Percentiles rank a stretch among this genome's conserved stretches.
These are phyloP conservation scores for Aphodius sticticus DNA, from an alignment of 2,888 invertebrate genomes.

Conservation along the genomic window DNA sequence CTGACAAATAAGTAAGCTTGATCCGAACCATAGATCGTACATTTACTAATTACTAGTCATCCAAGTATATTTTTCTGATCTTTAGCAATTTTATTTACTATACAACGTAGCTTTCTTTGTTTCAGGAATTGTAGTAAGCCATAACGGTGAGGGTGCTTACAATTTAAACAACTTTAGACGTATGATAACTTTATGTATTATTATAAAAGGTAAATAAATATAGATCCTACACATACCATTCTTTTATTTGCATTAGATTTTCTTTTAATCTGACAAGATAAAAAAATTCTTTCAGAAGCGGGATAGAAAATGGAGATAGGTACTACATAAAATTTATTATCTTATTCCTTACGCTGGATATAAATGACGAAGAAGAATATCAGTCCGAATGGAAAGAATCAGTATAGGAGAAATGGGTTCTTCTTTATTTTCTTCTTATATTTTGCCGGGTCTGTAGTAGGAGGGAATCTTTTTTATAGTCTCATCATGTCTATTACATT, in stretches of 20 bases:
- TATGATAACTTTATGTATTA: too few species aligned
- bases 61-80: background rate
- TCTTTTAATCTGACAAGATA: too few species aligned
- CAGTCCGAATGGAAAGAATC: background rate
- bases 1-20: too few species aligned
- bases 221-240: too few species aligned
- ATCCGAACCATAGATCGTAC: too few species aligned
- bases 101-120: slow-evolving; percentile 12
- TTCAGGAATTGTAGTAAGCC: background rate
- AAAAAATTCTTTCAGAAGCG: too few species aligned
- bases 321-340: background rate
- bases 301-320: background rate
- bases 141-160: background rate
- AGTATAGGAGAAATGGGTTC: background rate
- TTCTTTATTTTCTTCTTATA: background rate
- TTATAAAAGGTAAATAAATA: too few species aligned
- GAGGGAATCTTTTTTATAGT: background rate
- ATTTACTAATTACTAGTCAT: background rate
- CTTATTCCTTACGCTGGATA: background rate
- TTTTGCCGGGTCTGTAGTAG: background rate
- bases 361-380: background rate
- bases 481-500: slow-evolving; percentile 4
- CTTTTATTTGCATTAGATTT: too few species aligned
- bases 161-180: too few species aligned
- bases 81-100: background rate